Percentiles rank a stretch among this genome's conserved stretches.
These are phyloP conservation scores for Anguilla obscura DNA, from an alignment of 2,797 vertebrate genomes.

Conservation along the genomic window DNA sequence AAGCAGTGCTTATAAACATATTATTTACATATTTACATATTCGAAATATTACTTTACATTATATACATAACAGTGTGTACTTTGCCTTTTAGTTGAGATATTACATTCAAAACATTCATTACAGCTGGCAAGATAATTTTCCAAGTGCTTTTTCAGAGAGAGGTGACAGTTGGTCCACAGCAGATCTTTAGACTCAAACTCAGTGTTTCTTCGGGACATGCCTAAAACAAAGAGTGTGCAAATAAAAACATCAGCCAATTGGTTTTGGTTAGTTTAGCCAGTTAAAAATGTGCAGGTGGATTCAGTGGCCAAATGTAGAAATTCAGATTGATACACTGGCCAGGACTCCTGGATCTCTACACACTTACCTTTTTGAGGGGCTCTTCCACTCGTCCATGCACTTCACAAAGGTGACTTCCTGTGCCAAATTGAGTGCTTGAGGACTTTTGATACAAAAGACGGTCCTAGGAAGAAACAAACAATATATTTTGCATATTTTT, in stretches of 20 bases:
- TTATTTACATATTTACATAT: constrained; percentile 56
- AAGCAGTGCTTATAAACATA: constrained; percentile 48
- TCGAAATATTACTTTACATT: constrained; percentile 44
- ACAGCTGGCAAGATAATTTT: constrained; percentile 53
- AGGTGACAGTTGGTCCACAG: constrained; percentile 29
- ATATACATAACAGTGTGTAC: constrained; percentile 47
- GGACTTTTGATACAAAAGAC: constrained; percentile 71
- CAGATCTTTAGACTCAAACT: constrained; percentile 37
- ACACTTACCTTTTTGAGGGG: constrained; percentile 55
- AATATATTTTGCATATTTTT: neutral
- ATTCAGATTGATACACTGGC: neutral
- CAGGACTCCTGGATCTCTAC: neutral
- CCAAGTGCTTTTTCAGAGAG: constrained; percentile 53
- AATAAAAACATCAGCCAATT: neutral
- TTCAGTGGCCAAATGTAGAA: neutral
- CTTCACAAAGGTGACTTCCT: constrained; percentile 71
- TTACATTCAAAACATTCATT: constrained; percentile 48
- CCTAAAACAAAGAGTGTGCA: constrained; percentile 46
- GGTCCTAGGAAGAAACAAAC: constrained; percentile 54
- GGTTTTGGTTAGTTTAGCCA: neutral
- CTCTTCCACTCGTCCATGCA: constrained; percentile 67
- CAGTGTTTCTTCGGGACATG: constrained; percentile 53
- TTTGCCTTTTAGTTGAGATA: constrained; percentile 34
- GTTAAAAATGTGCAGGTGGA: neutral
- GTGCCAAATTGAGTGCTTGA: constrained; percentile 42